Base-by-base conservation (phyloP, 2,888 invertebrate species). In the Metalampra italica region DNA sequence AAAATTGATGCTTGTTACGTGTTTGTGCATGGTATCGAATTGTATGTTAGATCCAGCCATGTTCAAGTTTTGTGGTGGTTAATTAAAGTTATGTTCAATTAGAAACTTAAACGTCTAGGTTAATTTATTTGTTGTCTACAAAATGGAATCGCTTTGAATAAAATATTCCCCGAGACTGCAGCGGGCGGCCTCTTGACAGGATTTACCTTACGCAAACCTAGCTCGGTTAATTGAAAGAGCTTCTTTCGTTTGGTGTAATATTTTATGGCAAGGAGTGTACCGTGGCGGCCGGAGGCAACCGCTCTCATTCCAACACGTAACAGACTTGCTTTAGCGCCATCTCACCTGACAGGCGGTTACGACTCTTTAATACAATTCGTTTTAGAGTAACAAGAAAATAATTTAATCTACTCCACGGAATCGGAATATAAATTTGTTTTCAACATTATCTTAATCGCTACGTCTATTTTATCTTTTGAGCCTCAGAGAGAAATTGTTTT, bases 221-320 rank as follows among this genome's bases (percentile, higher is more conserved):
- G 74, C 78, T 80, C 74, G 65, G 77, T 84, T 88, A 87, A 88
- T 86, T 85, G 81, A 86, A 86, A 86, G 81, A 80, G 81, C 82
- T 83, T 82, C 81, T 85, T 84, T 84, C 83, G 75, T 84, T 83
- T 74, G 75, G 76, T 72, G 78, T 82, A 82, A 83, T 87, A 86
- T 84, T 87, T 86, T 83, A 83, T 74, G 72, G 78, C 72, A 65
- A 69, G 66, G 70, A 70, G 71, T 71, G 71, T 64, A 66, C 59
- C 60, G 60, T 61, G 53, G 61, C 54, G 69, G 67, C 64, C 63
- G 62, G 68, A 69, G 64, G 68, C 64, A 68, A 71, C 70, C 71
- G 71, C 68, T 78, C 75, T 73, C 75, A 64, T 68, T 77, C 71
- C 65, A 62, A 68, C 72, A 57, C 69, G 68, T 67, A 53, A 72